phyloP scores from a whole-genome alignment of 1,140 invertebrate species.

The Penaeus japonicus region DNA sequence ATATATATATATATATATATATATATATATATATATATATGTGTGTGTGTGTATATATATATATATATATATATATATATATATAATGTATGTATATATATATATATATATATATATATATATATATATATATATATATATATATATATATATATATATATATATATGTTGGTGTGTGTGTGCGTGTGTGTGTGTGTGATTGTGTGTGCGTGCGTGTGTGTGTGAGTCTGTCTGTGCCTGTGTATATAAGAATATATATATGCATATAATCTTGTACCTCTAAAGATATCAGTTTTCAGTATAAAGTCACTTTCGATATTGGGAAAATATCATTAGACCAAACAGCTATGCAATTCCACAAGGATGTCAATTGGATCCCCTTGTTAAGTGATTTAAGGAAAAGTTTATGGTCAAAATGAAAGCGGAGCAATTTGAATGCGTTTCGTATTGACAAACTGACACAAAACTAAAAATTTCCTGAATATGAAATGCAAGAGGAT shows the following conservation, averaged over 20 bases:
- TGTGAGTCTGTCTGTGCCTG: neutral
- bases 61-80: neutral
- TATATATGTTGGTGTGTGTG: neutral
- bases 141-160: neutral
- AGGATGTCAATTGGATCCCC: too few species aligned
- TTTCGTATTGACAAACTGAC: too few species aligned
- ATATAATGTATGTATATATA: too few species aligned
- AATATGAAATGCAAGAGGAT: too few species aligned
- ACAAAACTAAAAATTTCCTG: too few species aligned
- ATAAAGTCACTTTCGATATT: too few species aligned
- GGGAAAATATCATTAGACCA: too few species aligned
- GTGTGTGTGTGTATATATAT: neutral
- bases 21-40: neutral
- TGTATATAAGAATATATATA: slow-evolving; percentile 18
- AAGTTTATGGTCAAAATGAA: too few species aligned
- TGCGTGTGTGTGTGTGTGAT: neutral
- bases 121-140: neutral
- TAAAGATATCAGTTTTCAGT: slow-evolving; percentile 15
- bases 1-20: neutral
- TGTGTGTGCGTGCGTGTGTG: neutral
- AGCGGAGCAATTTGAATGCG: too few species aligned
- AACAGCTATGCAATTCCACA: too few species aligned
- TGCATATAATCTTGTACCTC: slow-evolving; percentile 11
- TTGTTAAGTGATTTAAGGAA: too few species aligned
- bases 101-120: too few species aligned